phyloP scores from a whole-genome alignment of 2,797 vertebrate species.

The Cuniculus paca region DNA sequence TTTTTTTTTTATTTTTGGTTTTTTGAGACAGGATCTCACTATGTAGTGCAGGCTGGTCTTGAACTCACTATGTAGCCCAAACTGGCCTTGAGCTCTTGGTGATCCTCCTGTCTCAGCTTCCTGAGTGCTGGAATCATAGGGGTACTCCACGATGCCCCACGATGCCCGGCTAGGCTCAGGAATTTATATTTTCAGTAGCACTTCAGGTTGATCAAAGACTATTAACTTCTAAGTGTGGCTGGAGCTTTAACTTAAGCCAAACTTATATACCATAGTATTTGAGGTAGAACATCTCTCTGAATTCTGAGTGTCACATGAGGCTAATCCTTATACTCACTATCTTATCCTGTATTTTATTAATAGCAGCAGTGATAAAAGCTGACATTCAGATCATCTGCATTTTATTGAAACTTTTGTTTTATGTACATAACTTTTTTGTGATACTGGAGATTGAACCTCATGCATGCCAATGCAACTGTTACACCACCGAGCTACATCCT shows the following conservation, averaged over 20 bases:
- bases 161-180: not conserved
- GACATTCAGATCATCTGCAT: constrained; percentile 21
- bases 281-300: constrained; percentile 32
- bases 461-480: not conserved
- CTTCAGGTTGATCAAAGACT: not conserved
- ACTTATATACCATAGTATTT: not conserved
- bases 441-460: not conserved
- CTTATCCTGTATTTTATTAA: not conserved
- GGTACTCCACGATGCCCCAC: not conserved
- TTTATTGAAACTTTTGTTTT: constrained; percentile 65
- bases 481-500: not conserved
- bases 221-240: not conserved
- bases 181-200: constrained; percentile 56
- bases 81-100: not conserved
- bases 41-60: not conserved
- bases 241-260: constrained; percentile 48
- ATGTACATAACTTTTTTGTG: not conserved
- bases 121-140: not conserved
- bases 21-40: not conserved
- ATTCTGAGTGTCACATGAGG: not conserved
- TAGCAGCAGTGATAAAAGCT: not conserved
- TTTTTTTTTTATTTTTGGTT: too few relatives aligned
- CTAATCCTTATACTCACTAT: constrained; percentile 14
- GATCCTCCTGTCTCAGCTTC: not conserved
- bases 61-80: not conserved